Evolutionary conservation across 2,113 vertebrate species (phyloP).

Genomic region (Eublepharis macularius): DNA sequence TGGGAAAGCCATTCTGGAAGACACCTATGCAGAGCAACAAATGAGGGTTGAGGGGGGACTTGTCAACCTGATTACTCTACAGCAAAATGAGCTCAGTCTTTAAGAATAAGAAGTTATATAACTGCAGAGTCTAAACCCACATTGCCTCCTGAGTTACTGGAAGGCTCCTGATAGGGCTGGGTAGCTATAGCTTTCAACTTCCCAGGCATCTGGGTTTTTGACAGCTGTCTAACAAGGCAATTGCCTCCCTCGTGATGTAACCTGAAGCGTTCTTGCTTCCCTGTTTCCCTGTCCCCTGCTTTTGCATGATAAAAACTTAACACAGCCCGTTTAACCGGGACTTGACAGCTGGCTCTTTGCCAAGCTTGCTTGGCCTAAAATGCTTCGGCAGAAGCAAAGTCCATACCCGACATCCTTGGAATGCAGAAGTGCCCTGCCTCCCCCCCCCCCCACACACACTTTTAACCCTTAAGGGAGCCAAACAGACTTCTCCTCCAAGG

Average conservation of each 20-base stretch:
- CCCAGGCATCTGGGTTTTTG: not conserved
- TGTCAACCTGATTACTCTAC: not conserved
- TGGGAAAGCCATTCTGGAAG: not conserved
- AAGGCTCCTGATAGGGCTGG: not conserved
- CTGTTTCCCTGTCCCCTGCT: no score
- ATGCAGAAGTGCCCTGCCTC: not conserved
- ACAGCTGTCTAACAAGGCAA: not conserved
- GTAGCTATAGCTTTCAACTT: not conserved
- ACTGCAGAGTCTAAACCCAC: not conserved
- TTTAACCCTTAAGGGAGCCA: not conserved
- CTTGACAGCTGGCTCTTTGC: conserved; percentile 9
- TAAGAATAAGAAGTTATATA: not conserved
- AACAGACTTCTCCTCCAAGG: not conserved
- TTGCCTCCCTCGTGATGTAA: not conserved
- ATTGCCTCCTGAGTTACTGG: not conserved
- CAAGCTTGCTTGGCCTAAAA: not conserved
- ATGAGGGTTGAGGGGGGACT: not conserved
- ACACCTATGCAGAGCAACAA: not conserved
- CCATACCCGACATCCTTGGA: not conserved
- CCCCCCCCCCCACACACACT: not conserved
- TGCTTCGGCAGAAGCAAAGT: not conserved
- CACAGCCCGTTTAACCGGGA: not conserved
- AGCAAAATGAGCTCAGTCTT: not conserved
- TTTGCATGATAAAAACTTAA: conserved; percentile 6
- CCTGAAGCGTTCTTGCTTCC: not conserved